Conservation (phyloP, 2,113 vertebrate genomes). For the Chaetodon trifascialis region DNA sequence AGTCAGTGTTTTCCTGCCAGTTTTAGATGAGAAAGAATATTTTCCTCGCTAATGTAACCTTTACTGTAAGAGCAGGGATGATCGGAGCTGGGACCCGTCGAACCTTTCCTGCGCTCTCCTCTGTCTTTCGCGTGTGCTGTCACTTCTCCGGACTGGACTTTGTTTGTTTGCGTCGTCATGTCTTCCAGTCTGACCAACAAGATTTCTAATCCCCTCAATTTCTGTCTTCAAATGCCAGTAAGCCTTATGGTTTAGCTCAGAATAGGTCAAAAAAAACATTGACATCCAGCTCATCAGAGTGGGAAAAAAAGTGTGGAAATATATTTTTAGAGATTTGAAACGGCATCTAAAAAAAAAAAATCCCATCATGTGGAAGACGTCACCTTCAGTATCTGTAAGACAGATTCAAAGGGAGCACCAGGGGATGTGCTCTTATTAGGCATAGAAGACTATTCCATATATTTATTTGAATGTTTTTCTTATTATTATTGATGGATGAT, state of each 20-base stretch:
- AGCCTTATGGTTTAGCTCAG: slow-evolving; percentile 68
- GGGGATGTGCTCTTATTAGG: slow-evolving; percentile 50
- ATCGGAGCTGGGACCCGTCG: neutral
- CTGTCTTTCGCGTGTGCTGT: slow-evolving; percentile 41
- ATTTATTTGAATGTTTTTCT: slow-evolving; percentile 78
- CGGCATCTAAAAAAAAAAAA: neutral
- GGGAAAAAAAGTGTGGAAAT: slow-evolving; percentile 15
- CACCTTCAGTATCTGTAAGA: slow-evolving; percentile 35
- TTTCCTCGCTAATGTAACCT: neutral
- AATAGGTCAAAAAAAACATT: slow-evolving; percentile 33
- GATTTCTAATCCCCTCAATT: slow-evolving; percentile 44
- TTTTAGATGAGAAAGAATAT: neutral
- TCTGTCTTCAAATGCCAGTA: slow-evolving; percentile 60
- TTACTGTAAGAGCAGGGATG: neutral
- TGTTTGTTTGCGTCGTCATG: slow-evolving; percentile 59
- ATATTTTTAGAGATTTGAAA: slow-evolving; percentile 35
- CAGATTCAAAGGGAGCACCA: slow-evolving; percentile 18
- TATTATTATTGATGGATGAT: slow-evolving; percentile 57
- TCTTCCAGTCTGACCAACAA: slow-evolving; percentile 74
- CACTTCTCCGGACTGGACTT: slow-evolving; percentile 54
- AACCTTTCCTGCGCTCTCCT: neutral
- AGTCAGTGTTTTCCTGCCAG: neutral
- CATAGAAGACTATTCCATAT: slow-evolving; percentile 61
- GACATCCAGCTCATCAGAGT: slow-evolving; percentile 52
- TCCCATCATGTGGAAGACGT: slow-evolving; percentile 32